These are phyloP conservation scores for Eublepharis macularius DNA, from an alignment of 2,113 vertebrate species.

Conservation along the genomic window DNA sequence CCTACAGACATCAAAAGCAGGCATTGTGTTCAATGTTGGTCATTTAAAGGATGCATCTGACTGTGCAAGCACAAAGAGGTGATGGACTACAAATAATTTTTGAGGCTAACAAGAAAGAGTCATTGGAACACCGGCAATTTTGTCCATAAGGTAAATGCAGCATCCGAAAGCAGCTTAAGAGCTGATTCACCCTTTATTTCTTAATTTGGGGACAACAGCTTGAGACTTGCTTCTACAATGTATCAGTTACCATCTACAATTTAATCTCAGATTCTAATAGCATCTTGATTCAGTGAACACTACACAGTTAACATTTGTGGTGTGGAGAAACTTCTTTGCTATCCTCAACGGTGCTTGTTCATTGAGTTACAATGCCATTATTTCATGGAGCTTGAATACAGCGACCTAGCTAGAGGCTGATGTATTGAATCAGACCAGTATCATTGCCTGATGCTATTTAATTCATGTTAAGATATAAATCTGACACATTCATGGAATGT, in stretches of 20 bases:
- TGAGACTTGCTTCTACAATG: not conserved
- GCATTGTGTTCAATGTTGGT: too few relatives aligned
- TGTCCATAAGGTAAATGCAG: not conserved
- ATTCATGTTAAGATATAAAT: conserved; percentile 51
- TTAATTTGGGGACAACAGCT: not conserved
- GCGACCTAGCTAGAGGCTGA: not conserved
- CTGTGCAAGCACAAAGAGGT: too few relatives aligned
- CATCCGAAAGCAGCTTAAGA: not conserved
- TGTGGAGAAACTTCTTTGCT: not conserved
- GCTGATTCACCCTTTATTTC: not conserved
- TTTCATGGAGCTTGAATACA: conserved; percentile 4
- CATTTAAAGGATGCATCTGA: too few relatives aligned
- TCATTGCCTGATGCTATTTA: conserved; percentile 48
- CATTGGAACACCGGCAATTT: not conserved
- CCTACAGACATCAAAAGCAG: too few relatives aligned
- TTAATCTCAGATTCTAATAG: not conserved
- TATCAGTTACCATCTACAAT: not conserved
- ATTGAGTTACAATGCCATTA: not conserved
- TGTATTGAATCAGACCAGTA: not conserved
- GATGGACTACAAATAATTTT: too few relatives aligned
- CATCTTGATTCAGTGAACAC: not conserved
- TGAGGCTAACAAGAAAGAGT: too few relatives aligned
- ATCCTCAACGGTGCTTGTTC: not conserved
- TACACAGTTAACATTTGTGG: not conserved
- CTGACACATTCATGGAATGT: conserved; percentile 51